phyloP scores from a whole-genome alignment of 2,888 invertebrate genomes.

The Mycalesis mineus region DNA sequence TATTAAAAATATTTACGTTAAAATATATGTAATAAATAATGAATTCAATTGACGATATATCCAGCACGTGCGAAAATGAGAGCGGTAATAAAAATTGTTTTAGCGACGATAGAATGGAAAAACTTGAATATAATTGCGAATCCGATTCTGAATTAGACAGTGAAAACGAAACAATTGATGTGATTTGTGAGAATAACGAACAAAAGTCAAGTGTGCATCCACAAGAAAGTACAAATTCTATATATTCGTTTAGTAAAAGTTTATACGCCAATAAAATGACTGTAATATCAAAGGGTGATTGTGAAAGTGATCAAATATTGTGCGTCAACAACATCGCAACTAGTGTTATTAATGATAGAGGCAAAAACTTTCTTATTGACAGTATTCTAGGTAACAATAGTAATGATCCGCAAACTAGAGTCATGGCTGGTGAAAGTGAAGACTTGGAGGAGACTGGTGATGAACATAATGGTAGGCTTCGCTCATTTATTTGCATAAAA shows the following conservation, averaged over 20 bases:
- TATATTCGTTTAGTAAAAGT: conserved; percentile 50
- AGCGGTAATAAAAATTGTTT: conserved; percentile 30
- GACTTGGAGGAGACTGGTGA: conserved; percentile 59
- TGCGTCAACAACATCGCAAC: conserved; percentile 40
- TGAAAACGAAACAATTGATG: conserved; percentile 71
- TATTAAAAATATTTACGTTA: conserved; percentile 6
- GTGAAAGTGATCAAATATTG: conserved; percentile 30
- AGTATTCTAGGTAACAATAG: conserved; percentile 72
- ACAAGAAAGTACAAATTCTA: conserved; percentile 42
- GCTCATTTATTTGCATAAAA: too few species aligned
- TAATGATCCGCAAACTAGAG: conserved; percentile 37
- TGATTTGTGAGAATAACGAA: conserved; percentile 69
- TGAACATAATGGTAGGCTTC: conserved; percentile 69
- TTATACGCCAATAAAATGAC: conserved; percentile 41
- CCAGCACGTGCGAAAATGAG: conserved; percentile 68
- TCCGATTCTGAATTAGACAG: conserved; percentile 62
- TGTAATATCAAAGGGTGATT: conserved; percentile 38
- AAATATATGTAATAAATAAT: conserved; percentile 35
- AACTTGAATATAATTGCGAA: conserved; percentile 47
- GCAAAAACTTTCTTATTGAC: conserved; percentile 77
- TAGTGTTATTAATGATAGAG: conserved; percentile 48
- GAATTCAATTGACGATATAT: conserved; percentile 60
- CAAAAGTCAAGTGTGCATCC: conserved; percentile 36
- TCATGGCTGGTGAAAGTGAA: conserved; percentile 38
- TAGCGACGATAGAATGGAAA: conserved; percentile 40